Percentiles rank a stretch among this genome's conserved stretches.
Conservation (phyloP, 2,888 invertebrate species). For the Lasioglossum pauxillum region DNA sequence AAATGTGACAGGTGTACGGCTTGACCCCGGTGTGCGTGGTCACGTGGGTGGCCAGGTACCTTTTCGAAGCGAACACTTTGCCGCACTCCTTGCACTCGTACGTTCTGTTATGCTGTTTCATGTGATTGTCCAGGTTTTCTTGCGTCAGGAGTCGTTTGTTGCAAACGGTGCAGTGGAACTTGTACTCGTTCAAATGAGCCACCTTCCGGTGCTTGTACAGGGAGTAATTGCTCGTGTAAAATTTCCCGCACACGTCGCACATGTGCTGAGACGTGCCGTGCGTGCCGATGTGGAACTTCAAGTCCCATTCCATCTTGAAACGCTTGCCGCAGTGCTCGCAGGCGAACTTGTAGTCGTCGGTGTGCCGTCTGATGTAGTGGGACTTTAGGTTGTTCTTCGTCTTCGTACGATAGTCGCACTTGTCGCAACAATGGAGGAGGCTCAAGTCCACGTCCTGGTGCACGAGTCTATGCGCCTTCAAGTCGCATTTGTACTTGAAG, state of each 20-base stretch:
- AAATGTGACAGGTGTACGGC: constrained; percentile 76
- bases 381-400: constrained; percentile 75
- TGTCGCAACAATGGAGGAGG: constrained; percentile 72
- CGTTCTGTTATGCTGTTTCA: constrained; percentile 73
- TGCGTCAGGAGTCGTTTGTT: constrained; percentile 76
- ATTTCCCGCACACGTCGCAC: constrained; percentile 79
- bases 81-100: constrained; percentile 78
- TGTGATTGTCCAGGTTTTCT: constrained; percentile 74
- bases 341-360: constrained; percentile 74
- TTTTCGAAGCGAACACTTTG: constrained; percentile 76
- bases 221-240: constrained; percentile 77
- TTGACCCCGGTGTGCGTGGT: constrained; percentile 74
- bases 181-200: constrained; percentile 76
- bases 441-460: constrained; percentile 67
- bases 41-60: constrained; percentile 75
- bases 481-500: constrained; percentile 76
- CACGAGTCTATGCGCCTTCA: constrained; percentile 71
- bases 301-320: constrained; percentile 78
- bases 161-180: constrained; percentile 75
- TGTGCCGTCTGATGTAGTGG: constrained; percentile 75
- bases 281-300: constrained; percentile 78
- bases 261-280: constrained; percentile 74
- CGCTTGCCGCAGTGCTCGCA: constrained; percentile 76
- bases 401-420: constrained; percentile 75
- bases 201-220: constrained; percentile 77